Base-by-base conservation (phyloP, 2,888 invertebrate genomes). In the Stenoptilia bipunctidactyla region DNA sequence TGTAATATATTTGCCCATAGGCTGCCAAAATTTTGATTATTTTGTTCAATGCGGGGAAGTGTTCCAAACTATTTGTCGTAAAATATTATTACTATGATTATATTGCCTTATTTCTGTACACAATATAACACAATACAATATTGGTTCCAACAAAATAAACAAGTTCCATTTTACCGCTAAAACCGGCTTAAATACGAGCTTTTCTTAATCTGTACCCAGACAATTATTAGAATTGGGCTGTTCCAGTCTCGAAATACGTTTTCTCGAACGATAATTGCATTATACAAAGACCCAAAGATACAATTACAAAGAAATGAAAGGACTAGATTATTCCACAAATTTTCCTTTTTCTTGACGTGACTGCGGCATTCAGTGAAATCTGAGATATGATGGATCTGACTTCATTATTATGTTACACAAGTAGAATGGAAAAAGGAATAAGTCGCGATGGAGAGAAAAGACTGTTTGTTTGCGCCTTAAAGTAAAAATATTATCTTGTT, bases 211-310 rank as follows among this genome's bases (percentile, higher is more conserved):
- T 35, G 38, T 42, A 40, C 42, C 33, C 37, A 41, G 42, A 27
- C 37, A 40, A 37, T 36, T 43, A 20, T 20, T 20, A 20, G 20
- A 5, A 8, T 20, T 20, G 20, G 20, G 20, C 20, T 8, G 3
- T 20, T 20, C 20, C 20, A 20, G 20, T 3, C 20, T 5, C 20
- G 20, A 66, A 72, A 71, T 67, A 68, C 66, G 66, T 69, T 73
- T 66, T 65, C 64, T 60, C 58, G 61, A 61, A 65, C 62, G 66
- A 73, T 76, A 75, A 77, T 77, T 76, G 71, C 70, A 67, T 71
- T 67, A 65, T 67, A 73, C 67, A 73, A 75, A 71, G 68, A 70
- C 66, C 57, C 63, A 62, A 56, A 62, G 64, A 69, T 68, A 61
- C 66, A 66, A 63, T 65, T 62, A 64, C 75, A 74, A 73, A 75